Evolutionary conservation across 1,140 invertebrate genomes (phyloP).

Genomic region (Pemphigus obesinymphae): DNA sequence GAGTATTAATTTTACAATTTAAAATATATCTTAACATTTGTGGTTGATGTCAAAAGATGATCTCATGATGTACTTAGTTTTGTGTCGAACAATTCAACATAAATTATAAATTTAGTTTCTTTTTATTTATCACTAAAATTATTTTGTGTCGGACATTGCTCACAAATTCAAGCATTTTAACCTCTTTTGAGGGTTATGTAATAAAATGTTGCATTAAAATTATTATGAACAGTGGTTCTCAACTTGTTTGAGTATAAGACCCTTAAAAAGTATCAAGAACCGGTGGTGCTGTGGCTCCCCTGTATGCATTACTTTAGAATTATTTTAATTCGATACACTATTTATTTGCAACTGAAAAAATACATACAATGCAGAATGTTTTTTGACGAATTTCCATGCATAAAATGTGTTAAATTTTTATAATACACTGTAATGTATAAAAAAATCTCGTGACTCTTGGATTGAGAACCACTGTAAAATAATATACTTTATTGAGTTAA

Average conservation of each 20-base stretch:
- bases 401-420: no score
- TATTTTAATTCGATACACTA: no score
- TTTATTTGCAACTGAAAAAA: no score
- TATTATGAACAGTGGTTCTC: no score
- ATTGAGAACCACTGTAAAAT: no score
- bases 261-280: no score
- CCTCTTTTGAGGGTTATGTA: neutral
- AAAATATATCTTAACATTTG: neutral
- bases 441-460: no score
- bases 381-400: neutral
- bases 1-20: constrained; percentile 13
- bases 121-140: neutral
- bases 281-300: no score
- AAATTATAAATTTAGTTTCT: neutral
- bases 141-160: neutral
- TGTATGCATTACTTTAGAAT: no score
- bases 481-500: neutral
- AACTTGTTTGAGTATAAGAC: no score
- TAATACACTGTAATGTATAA: no score
- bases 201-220: no score
- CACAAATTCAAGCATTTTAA: neutral
- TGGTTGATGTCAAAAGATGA: neutral
- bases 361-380: neutral
- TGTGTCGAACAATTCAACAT: neutral
- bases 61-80: constrained; percentile 30